phyloP scores from a whole-genome alignment of 2,797 vertebrate species.

The Ctenopoma multispine region DNA sequence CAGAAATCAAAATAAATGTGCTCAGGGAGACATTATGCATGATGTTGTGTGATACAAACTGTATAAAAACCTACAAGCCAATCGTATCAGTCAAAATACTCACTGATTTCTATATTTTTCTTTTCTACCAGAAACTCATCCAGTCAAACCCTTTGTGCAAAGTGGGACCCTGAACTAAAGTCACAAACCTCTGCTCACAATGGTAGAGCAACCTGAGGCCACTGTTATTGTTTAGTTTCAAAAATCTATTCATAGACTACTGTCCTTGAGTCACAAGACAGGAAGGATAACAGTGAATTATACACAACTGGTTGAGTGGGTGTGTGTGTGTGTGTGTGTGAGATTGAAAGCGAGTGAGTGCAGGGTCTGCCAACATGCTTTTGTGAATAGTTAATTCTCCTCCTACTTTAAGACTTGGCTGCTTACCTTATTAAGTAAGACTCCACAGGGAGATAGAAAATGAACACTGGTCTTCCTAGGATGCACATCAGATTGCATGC shows the following conservation, averaged over 20 bases:
- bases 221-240: slow-evolving; percentile 41
- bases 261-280: slow-evolving; percentile 64
- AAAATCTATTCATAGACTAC: slow-evolving; percentile 72
- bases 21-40: background rate
- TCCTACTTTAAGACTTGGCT: slow-evolving; percentile 73
- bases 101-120: background rate
- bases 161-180: slow-evolving; percentile 2
- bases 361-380: slow-evolving; percentile 75
- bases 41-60: background rate
- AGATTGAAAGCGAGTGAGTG: slow-evolving; percentile 48
- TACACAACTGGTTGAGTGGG: slow-evolving; percentile 61
- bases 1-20: background rate
- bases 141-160: background rate
- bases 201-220: slow-evolving; percentile 31
- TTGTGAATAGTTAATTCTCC: slow-evolving; percentile 80
- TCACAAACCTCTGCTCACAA: slow-evolving; percentile 14
- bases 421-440: slow-evolving; percentile 75
- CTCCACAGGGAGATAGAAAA: slow-evolving; percentile 64
- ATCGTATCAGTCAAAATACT: background rate
- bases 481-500: slow-evolving; percentile 57
- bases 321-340: slow-evolving; percentile 27
- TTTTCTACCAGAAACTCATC: background rate
- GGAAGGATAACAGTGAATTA: slow-evolving; percentile 75
- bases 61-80: background rate
- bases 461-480: slow-evolving; percentile 55